Evolutionary conservation across 2,888 invertebrate genomes (phyloP).

Genomic region (Stramonita haemastoma): DNA sequence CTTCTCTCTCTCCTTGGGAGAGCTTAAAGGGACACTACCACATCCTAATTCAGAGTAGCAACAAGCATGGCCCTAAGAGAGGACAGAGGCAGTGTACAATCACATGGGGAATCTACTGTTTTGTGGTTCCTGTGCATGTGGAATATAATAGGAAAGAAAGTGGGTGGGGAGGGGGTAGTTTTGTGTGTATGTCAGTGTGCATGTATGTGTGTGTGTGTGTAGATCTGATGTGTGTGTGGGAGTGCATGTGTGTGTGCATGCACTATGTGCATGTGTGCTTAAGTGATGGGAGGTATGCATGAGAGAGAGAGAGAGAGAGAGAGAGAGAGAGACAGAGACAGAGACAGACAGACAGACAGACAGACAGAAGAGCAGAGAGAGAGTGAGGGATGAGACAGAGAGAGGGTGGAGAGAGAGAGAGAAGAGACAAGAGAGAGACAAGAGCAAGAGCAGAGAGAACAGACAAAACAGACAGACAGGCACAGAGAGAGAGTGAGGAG

Average conservation of each 20-base stretch:
- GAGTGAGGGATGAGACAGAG: background rate
- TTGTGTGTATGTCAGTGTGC: too few species aligned
- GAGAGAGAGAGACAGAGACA: background rate
- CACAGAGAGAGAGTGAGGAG: background rate
- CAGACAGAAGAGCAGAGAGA: background rate
- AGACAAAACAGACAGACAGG: background rate
- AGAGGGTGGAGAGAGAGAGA: background rate
- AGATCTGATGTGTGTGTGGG: too few species aligned
- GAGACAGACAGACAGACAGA: background rate
- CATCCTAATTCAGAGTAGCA: slow-evolving; percentile 30
- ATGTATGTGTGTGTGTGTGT: too few species aligned
- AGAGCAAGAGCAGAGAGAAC: background rate
- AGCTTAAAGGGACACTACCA: background rate
- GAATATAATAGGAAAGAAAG: too few species aligned
- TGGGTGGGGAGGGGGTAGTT: too few species aligned
- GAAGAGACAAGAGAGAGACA: background rate
- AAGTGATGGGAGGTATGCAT: too few species aligned
- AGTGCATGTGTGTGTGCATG: too few species aligned
- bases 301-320: background rate
- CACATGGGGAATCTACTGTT: too few species aligned
- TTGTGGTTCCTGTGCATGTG: too few species aligned
- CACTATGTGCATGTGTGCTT: too few species aligned
- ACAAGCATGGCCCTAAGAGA: too few species aligned
- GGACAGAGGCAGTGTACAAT: background rate
- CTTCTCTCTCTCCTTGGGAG: slow-evolving; percentile 9